Percentiles rank a stretch among this genome's conserved stretches.
phyloP scores from a whole-genome alignment of 2,797 vertebrate genomes.

The Cheirogaleus major region DNA sequence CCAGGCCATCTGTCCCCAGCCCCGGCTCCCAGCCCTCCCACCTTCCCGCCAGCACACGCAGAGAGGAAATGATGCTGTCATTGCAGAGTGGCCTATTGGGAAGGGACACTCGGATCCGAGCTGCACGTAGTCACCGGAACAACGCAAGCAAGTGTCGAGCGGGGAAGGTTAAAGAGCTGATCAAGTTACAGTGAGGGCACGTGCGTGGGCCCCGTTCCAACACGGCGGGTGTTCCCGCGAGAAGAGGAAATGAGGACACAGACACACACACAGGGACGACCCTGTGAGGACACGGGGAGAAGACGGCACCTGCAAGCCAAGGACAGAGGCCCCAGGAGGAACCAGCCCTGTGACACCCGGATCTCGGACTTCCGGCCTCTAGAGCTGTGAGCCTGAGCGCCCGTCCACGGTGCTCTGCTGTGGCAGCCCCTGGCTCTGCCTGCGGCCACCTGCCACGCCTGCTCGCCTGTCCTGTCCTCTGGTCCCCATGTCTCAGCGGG shows the following conservation, averaged over 20 bases:
- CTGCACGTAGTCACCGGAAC: background rate
- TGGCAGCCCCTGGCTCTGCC: background rate
- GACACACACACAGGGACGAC: too few relatives aligned
- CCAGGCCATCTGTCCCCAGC: background rate
- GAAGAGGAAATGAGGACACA: background rate
- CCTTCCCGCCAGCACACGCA: background rate
- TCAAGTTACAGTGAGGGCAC: too few relatives aligned
- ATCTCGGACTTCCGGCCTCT: background rate
- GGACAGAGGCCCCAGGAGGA: background rate
- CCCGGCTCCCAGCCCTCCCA: background rate
- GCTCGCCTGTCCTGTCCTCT: fast-evolving
- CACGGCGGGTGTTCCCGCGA: background rate
- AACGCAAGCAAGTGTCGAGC: background rate
- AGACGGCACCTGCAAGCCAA: fast-evolving
- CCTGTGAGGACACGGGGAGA: background rate
- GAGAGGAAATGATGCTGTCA: background rate
- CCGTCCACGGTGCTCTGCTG: background rate
- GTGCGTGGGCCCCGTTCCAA: background rate
- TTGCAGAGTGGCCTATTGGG: background rate
- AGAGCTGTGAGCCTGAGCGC: background rate
- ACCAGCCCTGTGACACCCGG: background rate
- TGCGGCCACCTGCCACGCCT: background rate
- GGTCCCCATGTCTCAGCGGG: background rate
- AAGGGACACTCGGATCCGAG: too few relatives aligned
- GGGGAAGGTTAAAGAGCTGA: background rate